Percentiles rank a stretch among this genome's conserved stretches.
These are phyloP conservation scores for Zygaena filipendulae DNA, from an alignment of 2,888 invertebrate genomes.

Conservation along the genomic window DNA sequence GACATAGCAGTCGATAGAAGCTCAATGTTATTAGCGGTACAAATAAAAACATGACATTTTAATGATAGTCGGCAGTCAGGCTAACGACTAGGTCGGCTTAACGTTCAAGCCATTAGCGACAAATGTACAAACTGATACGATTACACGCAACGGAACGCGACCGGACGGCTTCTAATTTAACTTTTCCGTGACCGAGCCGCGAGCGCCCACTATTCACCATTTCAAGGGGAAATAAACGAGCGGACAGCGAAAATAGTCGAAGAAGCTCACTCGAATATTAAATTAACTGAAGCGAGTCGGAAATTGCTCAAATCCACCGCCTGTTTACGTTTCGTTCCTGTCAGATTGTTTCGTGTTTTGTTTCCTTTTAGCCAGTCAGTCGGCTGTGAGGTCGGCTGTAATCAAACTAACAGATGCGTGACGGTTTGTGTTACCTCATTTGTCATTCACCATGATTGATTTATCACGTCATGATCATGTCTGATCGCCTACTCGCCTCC, in stretches of 20 bases:
- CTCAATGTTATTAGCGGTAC: no score
- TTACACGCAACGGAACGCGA: conserved; percentile 34
- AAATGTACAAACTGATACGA: conserved; percentile 38
- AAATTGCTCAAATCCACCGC: conserved; percentile 26
- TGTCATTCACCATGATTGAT: conserved; percentile 22
- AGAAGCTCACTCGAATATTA: conserved; percentile 37
- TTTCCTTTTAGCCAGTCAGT: conserved; percentile 5
- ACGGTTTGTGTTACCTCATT: conserved; percentile 28
- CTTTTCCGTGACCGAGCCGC: conserved; percentile 53
- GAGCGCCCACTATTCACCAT: conserved; percentile 39
- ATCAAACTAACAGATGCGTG: no score
- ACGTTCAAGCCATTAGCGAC: conserved; percentile 31
- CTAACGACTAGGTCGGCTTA: conserved; percentile 16
- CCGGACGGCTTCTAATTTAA: conserved; percentile 44
- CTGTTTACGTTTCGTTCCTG: conserved; percentile 36
- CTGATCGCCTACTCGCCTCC: no score
- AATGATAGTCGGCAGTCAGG: no score
- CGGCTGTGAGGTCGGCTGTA: no score
- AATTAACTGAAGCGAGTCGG: conserved; percentile 33
- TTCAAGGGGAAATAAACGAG: conserved; percentile 48
- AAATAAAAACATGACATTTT: no score
- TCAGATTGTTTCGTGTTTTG: conserved; percentile 20
- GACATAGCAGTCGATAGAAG: no score
- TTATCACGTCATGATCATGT: conserved; percentile 5
- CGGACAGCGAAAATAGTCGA: conserved; percentile 46